phyloP scores from a whole-genome alignment of 2,113 vertebrate genomes.

The Epinephelus fuscoguttatus region DNA sequence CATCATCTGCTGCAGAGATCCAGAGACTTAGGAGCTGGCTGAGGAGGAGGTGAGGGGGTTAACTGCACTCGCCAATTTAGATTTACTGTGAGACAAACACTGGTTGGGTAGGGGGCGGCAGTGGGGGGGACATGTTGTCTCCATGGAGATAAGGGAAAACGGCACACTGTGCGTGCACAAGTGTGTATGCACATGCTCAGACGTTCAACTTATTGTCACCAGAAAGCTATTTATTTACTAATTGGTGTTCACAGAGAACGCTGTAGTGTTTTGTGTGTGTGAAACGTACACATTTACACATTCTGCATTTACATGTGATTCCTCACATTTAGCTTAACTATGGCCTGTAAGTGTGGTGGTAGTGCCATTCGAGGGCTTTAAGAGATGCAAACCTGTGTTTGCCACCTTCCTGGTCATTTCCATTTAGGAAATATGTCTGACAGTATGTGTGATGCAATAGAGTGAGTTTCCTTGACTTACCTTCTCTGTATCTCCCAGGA shows the following conservation, averaged over 20 bases:
- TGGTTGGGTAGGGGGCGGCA: constrained; percentile 22
- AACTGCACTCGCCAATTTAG: constrained; percentile 78
- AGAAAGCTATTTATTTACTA: constrained; percentile 66
- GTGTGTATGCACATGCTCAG: constrained; percentile 40
- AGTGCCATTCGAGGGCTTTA: background rate
- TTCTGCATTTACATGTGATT: too few relatives aligned
- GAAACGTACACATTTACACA: constrained; percentile 4
- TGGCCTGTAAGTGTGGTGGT: background rate
- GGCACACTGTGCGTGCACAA: constrained; percentile 35
- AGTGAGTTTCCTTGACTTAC: background rate
- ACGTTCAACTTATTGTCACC: constrained; percentile 65
- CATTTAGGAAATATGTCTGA: background rate
- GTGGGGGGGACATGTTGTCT: constrained; percentile 45
- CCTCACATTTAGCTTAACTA: background rate
- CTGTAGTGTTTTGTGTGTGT: constrained; percentile 12
- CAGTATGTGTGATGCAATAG: background rate
- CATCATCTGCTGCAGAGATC: constrained; percentile 44
- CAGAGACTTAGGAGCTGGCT: constrained; percentile 33
- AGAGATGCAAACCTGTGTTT: background rate
- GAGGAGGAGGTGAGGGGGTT: constrained; percentile 69
- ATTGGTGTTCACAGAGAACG: constrained; percentile 17
- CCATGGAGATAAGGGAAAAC: constrained; percentile 73
- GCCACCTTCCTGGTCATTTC: background rate
- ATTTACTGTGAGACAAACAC: constrained; percentile 76
- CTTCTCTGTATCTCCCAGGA: constrained; percentile 9